Evolutionary conservation across 1,140 invertebrate species (phyloP).

Genomic region (Ceratoteleas bidentatus): DNA sequence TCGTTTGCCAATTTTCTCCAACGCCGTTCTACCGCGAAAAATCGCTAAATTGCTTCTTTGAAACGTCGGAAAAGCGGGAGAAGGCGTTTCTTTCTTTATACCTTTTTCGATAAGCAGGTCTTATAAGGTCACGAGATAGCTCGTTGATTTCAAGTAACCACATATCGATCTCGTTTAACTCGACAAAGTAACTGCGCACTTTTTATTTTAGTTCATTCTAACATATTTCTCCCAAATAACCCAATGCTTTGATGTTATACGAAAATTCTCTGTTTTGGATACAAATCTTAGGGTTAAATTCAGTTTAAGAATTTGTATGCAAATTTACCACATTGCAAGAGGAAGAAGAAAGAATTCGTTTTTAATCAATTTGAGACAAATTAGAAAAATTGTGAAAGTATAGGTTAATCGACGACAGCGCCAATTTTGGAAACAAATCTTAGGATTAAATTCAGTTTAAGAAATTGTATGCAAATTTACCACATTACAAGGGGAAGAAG

Average conservation of each 20-base stretch:
- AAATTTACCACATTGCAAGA: too few relatives aligned
- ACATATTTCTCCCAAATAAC: constrained; percentile 11
- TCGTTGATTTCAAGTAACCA: constrained; percentile 56
- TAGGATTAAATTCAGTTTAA: too few relatives aligned
- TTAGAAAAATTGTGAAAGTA: too few relatives aligned
- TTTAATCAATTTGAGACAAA: too few relatives aligned
- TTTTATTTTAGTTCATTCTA: constrained; percentile 18
- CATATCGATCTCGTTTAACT: constrained; percentile 38
- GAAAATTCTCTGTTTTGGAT: neutral
- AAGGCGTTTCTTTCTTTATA: constrained; percentile 32
- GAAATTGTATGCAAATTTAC: too few relatives aligned
- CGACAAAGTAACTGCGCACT: constrained; percentile 23
- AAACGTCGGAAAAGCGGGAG: constrained; percentile 74
- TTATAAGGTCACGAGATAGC: constrained; percentile 46
- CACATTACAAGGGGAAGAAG: too few relatives aligned
- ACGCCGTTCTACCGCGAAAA: constrained; percentile 76
- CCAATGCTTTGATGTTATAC: neutral
- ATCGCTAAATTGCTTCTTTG: constrained; percentile 81
- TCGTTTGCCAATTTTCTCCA: constrained; percentile 76
- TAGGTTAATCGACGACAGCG: too few relatives aligned
- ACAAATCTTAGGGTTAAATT: too few relatives aligned
- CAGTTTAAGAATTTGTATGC: too few relatives aligned
- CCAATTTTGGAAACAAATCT: too few relatives aligned
- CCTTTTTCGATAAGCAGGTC: constrained; percentile 58
- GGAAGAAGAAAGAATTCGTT: too few relatives aligned